phyloP scores from a whole-genome alignment of 2,113 vertebrate genomes.

The Rhynchomys soricoides region DNA sequence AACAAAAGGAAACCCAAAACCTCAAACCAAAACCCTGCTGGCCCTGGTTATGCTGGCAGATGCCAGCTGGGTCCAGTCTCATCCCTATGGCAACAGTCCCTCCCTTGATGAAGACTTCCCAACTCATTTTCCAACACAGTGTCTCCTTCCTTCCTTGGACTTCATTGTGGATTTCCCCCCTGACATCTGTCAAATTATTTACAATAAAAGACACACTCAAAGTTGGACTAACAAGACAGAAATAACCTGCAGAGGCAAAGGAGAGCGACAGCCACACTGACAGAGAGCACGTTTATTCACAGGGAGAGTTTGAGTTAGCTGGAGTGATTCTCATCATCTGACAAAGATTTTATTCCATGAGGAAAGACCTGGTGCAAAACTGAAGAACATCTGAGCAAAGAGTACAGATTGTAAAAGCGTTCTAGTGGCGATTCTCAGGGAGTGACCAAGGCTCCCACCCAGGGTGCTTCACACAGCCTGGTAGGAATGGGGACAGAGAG shows the following conservation, averaged over 20 bases:
- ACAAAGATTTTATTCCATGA: background rate
- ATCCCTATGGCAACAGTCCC: background rate
- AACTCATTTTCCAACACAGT: too few relatives aligned
- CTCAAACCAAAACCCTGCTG: background rate
- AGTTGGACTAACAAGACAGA: conserved; percentile 19
- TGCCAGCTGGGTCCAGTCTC: background rate
- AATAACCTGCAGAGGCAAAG: background rate
- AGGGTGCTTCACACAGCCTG: background rate
- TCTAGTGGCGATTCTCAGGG: background rate
- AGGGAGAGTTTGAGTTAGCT: background rate
- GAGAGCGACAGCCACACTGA: background rate
- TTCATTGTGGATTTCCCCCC: background rate
- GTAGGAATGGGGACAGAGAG: fast-evolving
- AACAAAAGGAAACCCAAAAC: background rate
- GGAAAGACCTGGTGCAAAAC: background rate
- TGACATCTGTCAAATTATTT: background rate
- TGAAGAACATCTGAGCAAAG: background rate
- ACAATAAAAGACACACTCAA: background rate
- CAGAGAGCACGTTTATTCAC: background rate
- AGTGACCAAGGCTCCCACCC: background rate
- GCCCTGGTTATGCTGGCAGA: background rate
- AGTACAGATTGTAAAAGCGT: fast-evolving
- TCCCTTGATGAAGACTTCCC: background rate
- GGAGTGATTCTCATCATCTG: background rate
- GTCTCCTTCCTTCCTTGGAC: background rate